Evolutionary conservation across 2,888 invertebrate genomes (phyloP), one percentile per base, ranked within the genome.

Genomic region (Thyatira batis): DNA sequence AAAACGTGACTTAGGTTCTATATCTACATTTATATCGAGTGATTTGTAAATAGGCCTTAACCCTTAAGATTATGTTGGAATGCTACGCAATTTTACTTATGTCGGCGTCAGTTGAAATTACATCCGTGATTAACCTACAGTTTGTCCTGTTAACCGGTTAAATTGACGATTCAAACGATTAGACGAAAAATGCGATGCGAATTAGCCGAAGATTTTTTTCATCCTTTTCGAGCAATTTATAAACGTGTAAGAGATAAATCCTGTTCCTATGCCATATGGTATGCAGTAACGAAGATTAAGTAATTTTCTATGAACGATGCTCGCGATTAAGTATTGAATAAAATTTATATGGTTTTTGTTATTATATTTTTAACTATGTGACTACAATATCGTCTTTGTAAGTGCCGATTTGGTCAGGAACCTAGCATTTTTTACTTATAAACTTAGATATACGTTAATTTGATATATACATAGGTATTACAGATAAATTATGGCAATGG

Each of bases 121-220:
- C 87, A 83, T 81, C 81, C 84, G 78, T 76, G 82, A 86, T 88
- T 85, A 84, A 80, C 78, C 76, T 72, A 58, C 63, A 25, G 50
- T 54, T 62, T 58, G 61, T 60, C 60, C 68, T 71, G 71, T 68
- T 68, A 58, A 66, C 72, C 67, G 69, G 75, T 80, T 82, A 79
- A 82, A 74, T 69, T 75, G 75, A 67, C 74, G 76, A 75, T 82
- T 76, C 76, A 77, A 76, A 60, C 81, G 82, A 87, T 90, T 89
- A 89, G 82, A 63, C 73, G 79, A 83, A 81, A 83, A 76, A 87
- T 87, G 80, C 67, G 62, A 59, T 50, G 67, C 46, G 65, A 78
- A 76, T 84, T 78, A 76, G 71, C 73, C 59, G 67, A 58, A 55
- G 63, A 53, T 58, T 67, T 74, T 63, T 73, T 69, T n/a, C n/a